These are phyloP conservation scores for Morbakka virulenta DNA, from an alignment of 30 jellyfish, hydroid and myxozoan genomes.

Conservation along the genomic window DNA sequence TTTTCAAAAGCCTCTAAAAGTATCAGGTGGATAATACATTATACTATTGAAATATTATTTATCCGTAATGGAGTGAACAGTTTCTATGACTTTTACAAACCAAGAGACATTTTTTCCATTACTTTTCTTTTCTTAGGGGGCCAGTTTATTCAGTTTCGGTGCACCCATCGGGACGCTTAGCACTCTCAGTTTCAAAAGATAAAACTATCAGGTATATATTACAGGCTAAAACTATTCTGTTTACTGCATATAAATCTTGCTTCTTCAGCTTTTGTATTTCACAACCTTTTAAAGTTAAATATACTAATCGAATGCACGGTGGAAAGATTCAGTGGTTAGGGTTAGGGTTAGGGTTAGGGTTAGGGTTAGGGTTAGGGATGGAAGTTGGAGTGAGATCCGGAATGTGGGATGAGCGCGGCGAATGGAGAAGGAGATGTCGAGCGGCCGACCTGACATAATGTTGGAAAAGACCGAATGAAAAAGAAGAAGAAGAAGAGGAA, in stretches of 20 bases:
- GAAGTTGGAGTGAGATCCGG: too few species aligned
- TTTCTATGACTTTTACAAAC: not conserved
- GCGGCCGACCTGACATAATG: too few species aligned
- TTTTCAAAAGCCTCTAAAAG: too few species aligned
- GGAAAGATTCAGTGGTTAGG: slow-evolving; percentile 14
- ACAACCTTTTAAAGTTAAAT: not conserved
- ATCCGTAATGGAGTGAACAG: not conserved
- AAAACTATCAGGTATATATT: slow-evolving; percentile 71
- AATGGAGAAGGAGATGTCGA: too few species aligned
- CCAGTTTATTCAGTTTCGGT: slow-evolving; percentile 67
- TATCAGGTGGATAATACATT: too few species aligned
- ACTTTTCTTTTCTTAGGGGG: slow-evolving; percentile 27
- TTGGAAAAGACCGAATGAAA: too few species aligned
- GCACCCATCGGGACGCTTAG: slow-evolving; percentile 89
- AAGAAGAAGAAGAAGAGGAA: too few species aligned
- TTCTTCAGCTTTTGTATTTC: not conserved
- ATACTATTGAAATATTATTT: not conserved
- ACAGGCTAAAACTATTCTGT: not conserved
- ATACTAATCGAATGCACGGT: too few species aligned
- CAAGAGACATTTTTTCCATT: not conserved
- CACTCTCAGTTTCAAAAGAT: slow-evolving; percentile 77
- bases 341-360: slow-evolving; percentile 57
- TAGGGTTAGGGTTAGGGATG: slow-evolving; percentile 48
- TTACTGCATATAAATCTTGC: not conserved
- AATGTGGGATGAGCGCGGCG: too few species aligned